Conservation (phyloP, 2,888 invertebrate genomes). For the Dioctria rufipes region DNA sequence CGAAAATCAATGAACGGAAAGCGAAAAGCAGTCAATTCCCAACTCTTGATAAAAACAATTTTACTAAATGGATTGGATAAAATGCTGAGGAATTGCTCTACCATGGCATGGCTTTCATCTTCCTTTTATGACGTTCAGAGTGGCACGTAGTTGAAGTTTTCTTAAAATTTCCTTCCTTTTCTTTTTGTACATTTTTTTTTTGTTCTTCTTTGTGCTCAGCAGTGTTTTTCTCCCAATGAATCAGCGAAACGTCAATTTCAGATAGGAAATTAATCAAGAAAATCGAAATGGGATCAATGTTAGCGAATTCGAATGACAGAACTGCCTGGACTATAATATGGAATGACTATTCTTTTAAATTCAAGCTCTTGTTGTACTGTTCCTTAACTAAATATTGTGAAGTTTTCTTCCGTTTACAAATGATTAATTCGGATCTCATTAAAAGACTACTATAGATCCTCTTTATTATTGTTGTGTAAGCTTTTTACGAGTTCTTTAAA, state of each 20-base stretch:
- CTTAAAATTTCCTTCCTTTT: neutral
- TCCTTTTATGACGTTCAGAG: neutral
- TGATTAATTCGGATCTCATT: slow-evolving; percentile 22
- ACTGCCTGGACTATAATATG: no score
- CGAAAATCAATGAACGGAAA: slow-evolving; percentile 4
- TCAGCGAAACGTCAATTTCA: slow-evolving; percentile 5
- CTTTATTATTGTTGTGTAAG: slow-evolving; percentile 12
- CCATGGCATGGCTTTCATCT: neutral
- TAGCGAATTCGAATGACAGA: no score
- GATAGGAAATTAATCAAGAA: slow-evolving; percentile 38
- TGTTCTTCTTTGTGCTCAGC: neutral
- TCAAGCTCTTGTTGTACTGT: no score
- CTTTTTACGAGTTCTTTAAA: slow-evolving; percentile 25
- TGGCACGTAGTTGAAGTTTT: slow-evolving; percentile 17
- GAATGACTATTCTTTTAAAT: no score
- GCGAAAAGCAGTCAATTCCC: slow-evolving; percentile 15
- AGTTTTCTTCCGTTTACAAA: slow-evolving; percentile 12
- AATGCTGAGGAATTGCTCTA: slow-evolving; percentile 9
- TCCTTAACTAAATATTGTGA: neutral
- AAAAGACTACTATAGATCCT: no score
- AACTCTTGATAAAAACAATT: slow-evolving; percentile 40
- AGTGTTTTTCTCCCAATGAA: neutral
- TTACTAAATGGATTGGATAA: slow-evolving; percentile 38
- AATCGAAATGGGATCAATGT: slow-evolving; percentile 42
- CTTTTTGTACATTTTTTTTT: neutral